Evolutionary conservation across 2,113 vertebrate species (phyloP), one percentile per base, ranked within the genome.

Genomic region (Ramphastos sulfuratus): DNA sequence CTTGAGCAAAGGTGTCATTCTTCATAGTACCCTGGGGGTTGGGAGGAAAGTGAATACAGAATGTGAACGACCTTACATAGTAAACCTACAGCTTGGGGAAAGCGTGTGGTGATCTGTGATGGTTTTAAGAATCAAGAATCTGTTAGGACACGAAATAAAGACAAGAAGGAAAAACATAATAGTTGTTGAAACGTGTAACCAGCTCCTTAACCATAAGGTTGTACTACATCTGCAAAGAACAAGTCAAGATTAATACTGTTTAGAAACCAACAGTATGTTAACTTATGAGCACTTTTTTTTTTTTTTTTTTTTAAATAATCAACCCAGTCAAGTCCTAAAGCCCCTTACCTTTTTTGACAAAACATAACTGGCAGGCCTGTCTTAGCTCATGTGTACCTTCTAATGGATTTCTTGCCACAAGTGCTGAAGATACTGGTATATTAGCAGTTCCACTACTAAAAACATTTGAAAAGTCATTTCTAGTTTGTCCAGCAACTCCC

Each of bases 381-480:
- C 97, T 98, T 89, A 99, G 98, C 42, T 99, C 99, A 73, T 99
- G 99, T 4, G 98, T 99, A 85, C 98, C 98, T 89, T 99, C 98
- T 56, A 99, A 97, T 4, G 99, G 99, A 89, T 99, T 99, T 89
- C 96, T 93, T 31, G 90, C 95, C 6, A 18, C 85, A 79, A 96
- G 89, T 55, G 96, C 80, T 2, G 93, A 87, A 91, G 94, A 84
- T 33, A 95, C 44, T 94, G 96, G 87, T 90, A 98, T 82, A 66
- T 95, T 97, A 85, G 95, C 87, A 90, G 97, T 19, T 59, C 93
- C 71, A 87, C 96, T 96, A 93, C 96, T 96, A 91, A 98, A 97
- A 83, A 96, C 87, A 83, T 96, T 97, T 86, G 97, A 95, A 56
- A 97, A 97, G 65, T 97, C 97, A 93, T 94, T 97, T 90, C 97